phyloP scores from a whole-genome alignment of 2,113 vertebrate species.

The Lates calcarifer region DNA sequence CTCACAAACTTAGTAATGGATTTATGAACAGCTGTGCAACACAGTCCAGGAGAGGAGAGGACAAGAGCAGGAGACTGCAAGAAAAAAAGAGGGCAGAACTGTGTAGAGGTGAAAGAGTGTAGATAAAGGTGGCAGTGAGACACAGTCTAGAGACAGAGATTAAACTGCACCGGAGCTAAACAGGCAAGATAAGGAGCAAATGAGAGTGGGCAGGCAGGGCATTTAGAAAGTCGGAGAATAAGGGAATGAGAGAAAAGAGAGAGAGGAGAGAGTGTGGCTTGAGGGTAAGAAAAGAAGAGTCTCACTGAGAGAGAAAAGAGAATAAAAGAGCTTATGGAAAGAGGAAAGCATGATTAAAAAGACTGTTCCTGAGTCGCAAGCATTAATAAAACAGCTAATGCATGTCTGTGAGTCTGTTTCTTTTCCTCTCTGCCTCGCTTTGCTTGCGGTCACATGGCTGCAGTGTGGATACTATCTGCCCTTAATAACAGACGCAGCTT shows the following conservation, averaged over 20 bases:
- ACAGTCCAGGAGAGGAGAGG: not conserved
- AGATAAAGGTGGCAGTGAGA: constrained; percentile 29
- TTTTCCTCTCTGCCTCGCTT: not conserved
- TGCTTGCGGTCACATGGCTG: constrained; percentile 29
- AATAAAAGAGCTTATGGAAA: constrained; percentile 52
- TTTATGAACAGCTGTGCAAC: not conserved
- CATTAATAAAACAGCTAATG: constrained; percentile 63
- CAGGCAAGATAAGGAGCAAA: constrained; percentile 39
- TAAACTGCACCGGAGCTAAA: constrained; percentile 49
- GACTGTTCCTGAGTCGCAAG: constrained; percentile 38
- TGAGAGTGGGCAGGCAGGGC: constrained; percentile 19
- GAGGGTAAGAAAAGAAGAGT: constrained; percentile 32
- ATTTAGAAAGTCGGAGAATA: constrained; percentile 33
- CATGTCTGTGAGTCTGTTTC: constrained; percentile 12
- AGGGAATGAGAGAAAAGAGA: constrained; percentile 18
- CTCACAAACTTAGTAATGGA: not conserved
- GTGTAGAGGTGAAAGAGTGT: constrained; percentile 44
- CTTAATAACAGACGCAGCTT: constrained; percentile 53
- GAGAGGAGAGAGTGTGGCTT: constrained; percentile 46
- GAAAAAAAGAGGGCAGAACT: constrained; percentile 10
- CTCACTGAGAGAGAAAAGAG: constrained; percentile 28
- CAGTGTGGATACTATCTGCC: constrained; percentile 38
- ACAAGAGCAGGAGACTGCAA: not conserved
- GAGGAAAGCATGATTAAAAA: constrained; percentile 57
- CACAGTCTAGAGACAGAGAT: constrained; percentile 39